Conservation (phyloP, 2,888 invertebrate species). For the Zonitis immaculata region DNA sequence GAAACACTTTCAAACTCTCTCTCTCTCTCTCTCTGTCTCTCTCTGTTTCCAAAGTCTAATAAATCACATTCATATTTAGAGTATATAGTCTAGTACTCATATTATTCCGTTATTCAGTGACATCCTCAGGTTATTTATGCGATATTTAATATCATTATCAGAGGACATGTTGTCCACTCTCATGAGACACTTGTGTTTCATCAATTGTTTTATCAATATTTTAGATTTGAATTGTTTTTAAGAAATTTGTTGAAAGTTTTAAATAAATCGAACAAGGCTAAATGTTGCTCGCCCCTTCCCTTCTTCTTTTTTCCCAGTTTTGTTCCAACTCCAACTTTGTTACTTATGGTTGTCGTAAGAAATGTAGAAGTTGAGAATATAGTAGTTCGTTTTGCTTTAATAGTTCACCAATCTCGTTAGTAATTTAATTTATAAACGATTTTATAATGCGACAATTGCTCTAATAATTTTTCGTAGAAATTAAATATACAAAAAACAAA, state of each 20-base stretch:
- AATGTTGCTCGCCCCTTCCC: background rate
- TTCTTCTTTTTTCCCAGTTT: conserved; percentile 36
- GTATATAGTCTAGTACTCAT: no score
- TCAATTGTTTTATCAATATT: no score
- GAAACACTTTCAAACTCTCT: conserved; percentile 22
- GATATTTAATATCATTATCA: conserved; percentile 42
- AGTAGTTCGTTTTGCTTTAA: conserved; percentile 33
- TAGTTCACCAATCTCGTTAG: conserved; percentile 37
- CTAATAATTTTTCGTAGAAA: no score
- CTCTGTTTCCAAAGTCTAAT: conserved; percentile 40
- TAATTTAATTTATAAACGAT: conserved; percentile 48
- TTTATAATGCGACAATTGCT: conserved; percentile 46
- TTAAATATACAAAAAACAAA: no score
- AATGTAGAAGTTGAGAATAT: conserved; percentile 27
- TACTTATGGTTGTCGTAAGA: conserved; percentile 28
- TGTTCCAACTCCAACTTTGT: conserved; percentile 31
- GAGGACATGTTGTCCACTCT: conserved; percentile 41
- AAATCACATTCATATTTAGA: no score
- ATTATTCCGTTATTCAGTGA: conserved; percentile 46
- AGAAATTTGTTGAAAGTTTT: no score
- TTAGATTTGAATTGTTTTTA: no score
- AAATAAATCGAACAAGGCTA: background rate
- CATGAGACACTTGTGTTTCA: conserved; percentile 42
- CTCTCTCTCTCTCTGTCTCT: no score
- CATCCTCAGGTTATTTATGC: conserved; percentile 40